phyloP scores from a whole-genome alignment of 2,888 invertebrate species.

The Enchytraeus crypticus region DNA sequence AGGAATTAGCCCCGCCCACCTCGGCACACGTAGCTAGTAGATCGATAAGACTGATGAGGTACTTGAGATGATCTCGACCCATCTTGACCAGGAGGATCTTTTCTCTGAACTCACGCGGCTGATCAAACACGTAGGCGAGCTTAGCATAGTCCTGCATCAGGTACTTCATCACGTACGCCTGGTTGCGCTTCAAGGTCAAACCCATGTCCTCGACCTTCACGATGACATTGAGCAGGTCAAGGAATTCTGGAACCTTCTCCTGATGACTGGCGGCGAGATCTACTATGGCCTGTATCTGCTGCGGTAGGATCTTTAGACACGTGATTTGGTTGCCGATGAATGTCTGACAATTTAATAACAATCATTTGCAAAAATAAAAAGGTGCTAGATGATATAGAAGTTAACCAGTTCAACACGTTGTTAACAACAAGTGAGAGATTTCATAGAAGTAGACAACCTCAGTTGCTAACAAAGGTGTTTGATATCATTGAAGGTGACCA shows the following conservation, averaged over 20 bases:
- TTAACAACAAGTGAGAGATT: too few relatives aligned
- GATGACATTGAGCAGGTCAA: constrained; percentile 31
- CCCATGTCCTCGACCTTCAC: constrained; percentile 33
- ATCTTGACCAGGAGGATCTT: constrained; percentile 33
- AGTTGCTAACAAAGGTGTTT: too few relatives aligned
- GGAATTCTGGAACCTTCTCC: constrained; percentile 33
- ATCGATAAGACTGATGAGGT: constrained; percentile 32
- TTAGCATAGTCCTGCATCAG: constrained; percentile 35
- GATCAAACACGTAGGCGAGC: constrained; percentile 33
- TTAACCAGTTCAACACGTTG: too few relatives aligned
- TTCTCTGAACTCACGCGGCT: constrained; percentile 34
- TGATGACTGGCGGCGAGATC: constrained; percentile 30
- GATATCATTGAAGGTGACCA: too few relatives aligned
- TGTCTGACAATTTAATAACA: constrained; percentile 24
- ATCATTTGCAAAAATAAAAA: too few relatives aligned
- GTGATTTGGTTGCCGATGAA: constrained; percentile 33
- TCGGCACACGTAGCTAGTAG: constrained; percentile 32
- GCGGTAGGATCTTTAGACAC: constrained; percentile 32
- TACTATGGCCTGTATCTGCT: constrained; percentile 33
- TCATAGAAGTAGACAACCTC: too few relatives aligned
- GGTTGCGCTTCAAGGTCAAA: constrained; percentile 35
- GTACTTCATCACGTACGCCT: constrained; percentile 36
- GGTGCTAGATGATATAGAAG: too few relatives aligned
- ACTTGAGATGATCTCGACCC: constrained; percentile 29
- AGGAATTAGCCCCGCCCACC: too few relatives aligned